A percentile compares a stretch with the other conserved stretches of the same genome.
Evolutionary conservation across 2,797 vertebrate species (phyloP).

Genomic region (Typhlichthys eigenmanni): DNA sequence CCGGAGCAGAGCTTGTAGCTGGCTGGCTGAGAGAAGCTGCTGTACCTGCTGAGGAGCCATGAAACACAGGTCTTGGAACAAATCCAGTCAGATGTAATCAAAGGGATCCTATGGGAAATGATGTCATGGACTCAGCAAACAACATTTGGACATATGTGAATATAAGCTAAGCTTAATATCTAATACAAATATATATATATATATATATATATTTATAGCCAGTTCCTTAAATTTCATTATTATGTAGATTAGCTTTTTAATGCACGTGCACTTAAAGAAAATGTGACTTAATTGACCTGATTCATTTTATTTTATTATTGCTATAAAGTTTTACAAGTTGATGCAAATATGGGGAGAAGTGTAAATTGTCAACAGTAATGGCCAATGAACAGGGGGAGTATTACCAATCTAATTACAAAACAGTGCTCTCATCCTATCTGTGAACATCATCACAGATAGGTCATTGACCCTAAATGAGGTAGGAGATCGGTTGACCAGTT

Average conservation of each 20-base stretch:
- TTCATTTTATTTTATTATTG: too few relatives aligned
- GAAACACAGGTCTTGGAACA: constrained; percentile 80
- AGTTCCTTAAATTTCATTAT: too few relatives aligned
- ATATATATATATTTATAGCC: too few relatives aligned
- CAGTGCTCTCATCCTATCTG: constrained; percentile 44
- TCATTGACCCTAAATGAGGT: constrained; percentile 63
- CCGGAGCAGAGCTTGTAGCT: constrained; percentile 91
- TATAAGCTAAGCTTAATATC: too few relatives aligned
- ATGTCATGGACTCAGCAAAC: too few relatives aligned
- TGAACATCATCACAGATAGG: constrained; percentile 52
- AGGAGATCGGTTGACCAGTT: constrained; percentile 51
- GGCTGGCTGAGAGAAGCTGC: constrained; percentile 81
- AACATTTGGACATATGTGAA: too few relatives aligned
- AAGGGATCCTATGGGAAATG: too few relatives aligned
- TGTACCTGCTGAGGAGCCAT: constrained; percentile 94
- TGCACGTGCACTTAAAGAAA: too few relatives aligned
- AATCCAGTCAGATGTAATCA: neutral
- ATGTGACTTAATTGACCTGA: too few relatives aligned
- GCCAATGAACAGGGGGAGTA: constrained; percentile 32
- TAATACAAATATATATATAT: too few relatives aligned
- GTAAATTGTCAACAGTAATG: constrained; percentile 55
- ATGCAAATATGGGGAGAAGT: constrained; percentile 8
- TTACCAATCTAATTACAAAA: constrained; percentile 57
- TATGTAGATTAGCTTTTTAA: too few relatives aligned
- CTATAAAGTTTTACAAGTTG: too few relatives aligned